Percentiles rank a stretch among this genome's conserved stretches.
These are phyloP conservation scores for Ips nitidus DNA, from an alignment of 1,140 invertebrate genomes.

Conservation along the genomic window DNA sequence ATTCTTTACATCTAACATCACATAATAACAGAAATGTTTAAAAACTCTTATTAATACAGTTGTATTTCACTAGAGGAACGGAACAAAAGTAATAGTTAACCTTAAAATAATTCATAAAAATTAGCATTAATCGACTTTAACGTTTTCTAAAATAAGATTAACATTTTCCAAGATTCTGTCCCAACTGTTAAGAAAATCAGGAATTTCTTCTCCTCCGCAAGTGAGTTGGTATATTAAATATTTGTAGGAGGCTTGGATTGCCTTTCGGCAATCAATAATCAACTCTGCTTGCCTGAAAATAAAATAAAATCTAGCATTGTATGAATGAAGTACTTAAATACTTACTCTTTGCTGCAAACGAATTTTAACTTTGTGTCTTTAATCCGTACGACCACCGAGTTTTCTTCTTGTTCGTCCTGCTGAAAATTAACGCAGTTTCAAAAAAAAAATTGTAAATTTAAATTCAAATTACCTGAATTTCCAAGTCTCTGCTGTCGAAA, in stretches of 20 bases:
- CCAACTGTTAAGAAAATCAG: constrained; percentile 23
- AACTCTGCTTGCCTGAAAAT: constrained; percentile 44
- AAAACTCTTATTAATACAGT: too few species aligned
- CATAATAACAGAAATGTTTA: too few species aligned
- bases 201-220: constrained; percentile 36
- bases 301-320: constrained; percentile 20
- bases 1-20: too few species aligned
- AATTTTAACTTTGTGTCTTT: constrained; percentile 45
- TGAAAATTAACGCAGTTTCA: constrained; percentile 23
- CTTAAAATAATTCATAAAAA: too few species aligned
- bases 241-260: constrained; percentile 36
- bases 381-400: constrained; percentile 42
- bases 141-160: constrained; percentile 9
- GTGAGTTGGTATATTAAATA: constrained; percentile 49
- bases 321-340: constrained; percentile 11
- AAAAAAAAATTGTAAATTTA: constrained; percentile 29
- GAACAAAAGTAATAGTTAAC: too few species aligned
- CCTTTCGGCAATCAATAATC: constrained; percentile 45
- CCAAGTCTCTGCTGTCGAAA: constrained; percentile 45
- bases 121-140: not conserved
- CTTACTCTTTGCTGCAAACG: constrained; percentile 45
- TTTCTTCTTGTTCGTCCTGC: constrained; percentile 28
- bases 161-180: constrained; percentile 21
- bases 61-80: too few species aligned
- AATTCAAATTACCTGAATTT: constrained; percentile 37